These are phyloP conservation scores for Neoarius graeffei DNA, from an alignment of 2,113 vertebrate genomes.

Conservation along the genomic window DNA sequence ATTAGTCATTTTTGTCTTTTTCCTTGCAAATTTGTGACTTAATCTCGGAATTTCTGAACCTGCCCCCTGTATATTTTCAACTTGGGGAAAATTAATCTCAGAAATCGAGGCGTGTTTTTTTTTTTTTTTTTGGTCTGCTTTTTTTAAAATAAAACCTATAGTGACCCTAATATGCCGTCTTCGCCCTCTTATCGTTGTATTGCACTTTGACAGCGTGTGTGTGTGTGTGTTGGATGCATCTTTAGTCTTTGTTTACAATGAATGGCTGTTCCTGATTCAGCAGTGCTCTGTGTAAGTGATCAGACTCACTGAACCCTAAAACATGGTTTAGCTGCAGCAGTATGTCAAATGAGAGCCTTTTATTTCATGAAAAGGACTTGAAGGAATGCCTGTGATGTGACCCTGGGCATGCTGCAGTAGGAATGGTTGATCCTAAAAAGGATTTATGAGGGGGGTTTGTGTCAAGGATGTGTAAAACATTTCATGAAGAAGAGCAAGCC, in stretches of 20 bases:
- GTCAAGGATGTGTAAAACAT: not conserved
- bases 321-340: slow-evolving; percentile 12
- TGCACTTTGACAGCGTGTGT: not conserved
- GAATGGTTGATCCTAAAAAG: not conserved
- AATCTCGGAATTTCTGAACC: too few relatives aligned
- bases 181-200: not conserved
- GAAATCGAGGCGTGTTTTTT: too few relatives aligned
- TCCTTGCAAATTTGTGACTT: too few relatives aligned
- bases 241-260: not conserved
- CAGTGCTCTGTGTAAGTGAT: not conserved
- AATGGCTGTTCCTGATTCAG: not conserved
- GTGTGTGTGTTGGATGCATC: not conserved
- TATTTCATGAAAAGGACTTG: not conserved
- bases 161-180: too few relatives aligned
- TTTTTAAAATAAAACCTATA: too few relatives aligned
- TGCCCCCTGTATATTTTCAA: too few relatives aligned
- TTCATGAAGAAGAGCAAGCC: not conserved
- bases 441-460: not conserved
- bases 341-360: not conserved
- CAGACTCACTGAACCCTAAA: not conserved
- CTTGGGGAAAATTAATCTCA: too few relatives aligned
- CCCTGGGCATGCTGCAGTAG: not conserved
- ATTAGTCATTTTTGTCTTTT: too few relatives aligned
- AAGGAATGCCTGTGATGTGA: not conserved
- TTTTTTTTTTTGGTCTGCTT: too few relatives aligned